Percentiles rank a stretch among this genome's conserved stretches.
These are phyloP conservation scores for Solenopsis fugax DNA, from an alignment of 1,140 invertebrate species.

Conservation along the genomic window DNA sequence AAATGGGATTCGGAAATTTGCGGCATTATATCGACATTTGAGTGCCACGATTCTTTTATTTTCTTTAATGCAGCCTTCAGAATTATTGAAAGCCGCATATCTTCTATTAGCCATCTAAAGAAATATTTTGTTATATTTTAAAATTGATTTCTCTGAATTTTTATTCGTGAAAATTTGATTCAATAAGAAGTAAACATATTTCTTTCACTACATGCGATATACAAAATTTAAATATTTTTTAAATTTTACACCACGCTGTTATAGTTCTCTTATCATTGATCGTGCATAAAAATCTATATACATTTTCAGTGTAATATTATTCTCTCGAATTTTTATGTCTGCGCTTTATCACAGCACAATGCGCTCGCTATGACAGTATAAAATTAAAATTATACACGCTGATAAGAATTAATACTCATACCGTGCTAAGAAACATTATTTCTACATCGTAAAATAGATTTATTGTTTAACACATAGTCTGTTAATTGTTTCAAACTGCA, in stretches of 20 bases:
- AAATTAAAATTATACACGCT: constrained; percentile 47
- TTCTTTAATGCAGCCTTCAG: neutral
- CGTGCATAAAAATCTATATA: constrained; percentile 20
- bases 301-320: constrained; percentile 7
- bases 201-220: neutral
- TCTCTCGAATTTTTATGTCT: constrained; percentile 42
- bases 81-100: constrained; percentile 9
- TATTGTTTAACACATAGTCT: neutral
- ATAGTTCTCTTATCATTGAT: constrained; percentile 37
- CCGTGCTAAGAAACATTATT: constrained; percentile 40
- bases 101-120: constrained; percentile 34
- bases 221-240: constrained; percentile 7
- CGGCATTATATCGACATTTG: constrained; percentile 23
- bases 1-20: constrained; percentile 34
- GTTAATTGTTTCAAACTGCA: neutral
- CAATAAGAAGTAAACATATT: neutral
- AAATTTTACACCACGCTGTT: neutral
- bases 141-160: neutral
- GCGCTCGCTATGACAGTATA: constrained; percentile 13
- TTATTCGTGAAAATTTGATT: neutral
- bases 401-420: constrained; percentile 59
- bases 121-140: constrained; percentile 7
- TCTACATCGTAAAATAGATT: neutral
- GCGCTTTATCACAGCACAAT: constrained; percentile 3
- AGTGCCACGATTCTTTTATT: neutral